Evolutionary conservation across 1,140 invertebrate genomes (phyloP), one percentile per base, ranked within the genome.

Genomic region (Diorhabda elongata): DNA sequence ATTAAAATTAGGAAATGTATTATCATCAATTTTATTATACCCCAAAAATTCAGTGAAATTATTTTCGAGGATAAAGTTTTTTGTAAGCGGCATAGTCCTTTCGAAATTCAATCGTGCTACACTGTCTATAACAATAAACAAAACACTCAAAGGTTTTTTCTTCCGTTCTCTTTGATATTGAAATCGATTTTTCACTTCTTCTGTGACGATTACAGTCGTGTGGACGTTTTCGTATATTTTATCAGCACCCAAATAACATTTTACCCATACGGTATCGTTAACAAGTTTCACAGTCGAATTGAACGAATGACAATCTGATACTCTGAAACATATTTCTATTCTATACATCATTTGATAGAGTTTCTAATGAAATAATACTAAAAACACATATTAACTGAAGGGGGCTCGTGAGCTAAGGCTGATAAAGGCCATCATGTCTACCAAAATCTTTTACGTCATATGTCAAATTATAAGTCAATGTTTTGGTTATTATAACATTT

Each of bases 1-100:
- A 84, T 94, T 90, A 42, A 94, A 77, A 80, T 95, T 95, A 0
- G 92, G 91, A 78, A 91, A 93, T 1, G 91, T 94, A 73, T 94
- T 93, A 73, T 92, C 91, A 3, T 87, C 91, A 71, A 89, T 84
- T 80, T 90, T 90, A 66, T 86, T 88, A 75, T 89, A 90, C 0
- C 88, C 89, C 47, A 82, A 79, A 26, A 89, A 79, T 47, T 84
- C 82, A 5, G 87, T 73, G 78, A 86, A 89, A 11, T 71, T 43
- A 44, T 76, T 73, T 6, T 74, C 82, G 44, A 84, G 83, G 8
- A 96, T 80, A 78, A 88, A 90, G 43, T 84, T 78, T 4, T 85
- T 82, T 0, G 92, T 94, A 74, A 85, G 84, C 5, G 91, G 91
- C 89, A 96, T 89, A 42, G 90, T 88, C 44, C 91, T 85, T n/a